phyloP scores from a whole-genome alignment of 2,797 vertebrate genomes.

The Oreonectes daqikongensis region DNA sequence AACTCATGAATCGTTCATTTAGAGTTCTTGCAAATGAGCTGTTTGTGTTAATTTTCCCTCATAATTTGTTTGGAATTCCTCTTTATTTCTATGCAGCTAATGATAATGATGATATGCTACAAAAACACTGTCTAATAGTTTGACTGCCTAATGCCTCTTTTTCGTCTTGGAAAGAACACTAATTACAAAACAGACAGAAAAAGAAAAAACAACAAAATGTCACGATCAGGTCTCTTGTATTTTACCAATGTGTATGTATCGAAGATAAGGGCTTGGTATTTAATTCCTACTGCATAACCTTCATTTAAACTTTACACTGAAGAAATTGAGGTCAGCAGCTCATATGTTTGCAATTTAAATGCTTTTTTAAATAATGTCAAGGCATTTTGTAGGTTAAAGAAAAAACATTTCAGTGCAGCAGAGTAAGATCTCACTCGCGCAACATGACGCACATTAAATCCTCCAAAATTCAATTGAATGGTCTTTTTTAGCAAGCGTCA shows the following conservation, averaged over 20 bases:
- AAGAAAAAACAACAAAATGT: background rate
- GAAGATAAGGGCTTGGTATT: constrained; percentile 12
- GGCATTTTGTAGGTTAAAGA: no score
- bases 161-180: background rate
- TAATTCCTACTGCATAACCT: background rate
- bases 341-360: constrained; percentile 7
- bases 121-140: background rate
- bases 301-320: no score
- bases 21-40: constrained; percentile 59
- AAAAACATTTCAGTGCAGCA: no score
- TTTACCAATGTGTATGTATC: background rate
- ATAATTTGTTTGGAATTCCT: constrained; percentile 71
- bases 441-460: no score
- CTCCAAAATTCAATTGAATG: no score
- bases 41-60: constrained; percentile 54
- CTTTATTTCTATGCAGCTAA: constrained; percentile 56
- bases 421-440: no score
- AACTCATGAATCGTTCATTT: constrained; percentile 22
- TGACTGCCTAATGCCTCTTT: background rate
- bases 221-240: background rate
- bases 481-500: background rate
- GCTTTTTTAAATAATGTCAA: constrained; percentile 30
- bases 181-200: background rate
- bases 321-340: no score
- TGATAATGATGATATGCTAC: background rate